These are phyloP conservation scores for Alviniconcha marisindica DNA, from an alignment of 1,140 invertebrate genomes.

Conservation along the genomic window DNA sequence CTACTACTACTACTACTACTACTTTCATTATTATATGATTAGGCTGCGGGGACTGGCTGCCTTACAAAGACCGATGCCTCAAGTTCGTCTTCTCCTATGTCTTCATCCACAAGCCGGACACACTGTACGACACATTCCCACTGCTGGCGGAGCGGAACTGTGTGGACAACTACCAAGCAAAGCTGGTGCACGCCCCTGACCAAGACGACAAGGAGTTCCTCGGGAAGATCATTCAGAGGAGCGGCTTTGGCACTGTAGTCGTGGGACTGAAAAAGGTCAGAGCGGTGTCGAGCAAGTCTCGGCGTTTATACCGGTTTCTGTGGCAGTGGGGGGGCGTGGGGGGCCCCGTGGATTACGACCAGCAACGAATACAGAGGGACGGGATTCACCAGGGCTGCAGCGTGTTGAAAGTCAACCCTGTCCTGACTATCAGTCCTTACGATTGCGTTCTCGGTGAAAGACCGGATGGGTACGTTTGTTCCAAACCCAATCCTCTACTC, in stretches of 20 bases:
- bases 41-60: background rate
- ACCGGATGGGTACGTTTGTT: constrained; percentile 1
- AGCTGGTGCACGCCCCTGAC: background rate
- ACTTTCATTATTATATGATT: too few relatives aligned
- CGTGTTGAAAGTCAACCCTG: background rate
- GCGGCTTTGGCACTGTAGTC: background rate
- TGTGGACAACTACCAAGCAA: background rate
- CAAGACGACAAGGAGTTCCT: background rate
- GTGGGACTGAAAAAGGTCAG: background rate
- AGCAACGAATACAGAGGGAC: background rate
- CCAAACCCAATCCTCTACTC: background rate
- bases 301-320: constrained; percentile 11
- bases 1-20: too few relatives aligned
- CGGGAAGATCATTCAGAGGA: background rate
- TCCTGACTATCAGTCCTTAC: background rate
- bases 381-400: background rate
- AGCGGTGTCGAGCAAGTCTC: background rate
- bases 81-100: background rate
- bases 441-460: background rate
- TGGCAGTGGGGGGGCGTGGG: constrained; percentile 30
- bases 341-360: background rate
- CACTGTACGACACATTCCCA: background rate
- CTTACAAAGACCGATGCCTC: constrained; percentile 9
- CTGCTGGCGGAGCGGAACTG: background rate
- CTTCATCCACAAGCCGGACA: background rate